Evolutionary conservation across 2,797 vertebrate species (phyloP).

Genomic region (Sphaeramia orbicularis): DNA sequence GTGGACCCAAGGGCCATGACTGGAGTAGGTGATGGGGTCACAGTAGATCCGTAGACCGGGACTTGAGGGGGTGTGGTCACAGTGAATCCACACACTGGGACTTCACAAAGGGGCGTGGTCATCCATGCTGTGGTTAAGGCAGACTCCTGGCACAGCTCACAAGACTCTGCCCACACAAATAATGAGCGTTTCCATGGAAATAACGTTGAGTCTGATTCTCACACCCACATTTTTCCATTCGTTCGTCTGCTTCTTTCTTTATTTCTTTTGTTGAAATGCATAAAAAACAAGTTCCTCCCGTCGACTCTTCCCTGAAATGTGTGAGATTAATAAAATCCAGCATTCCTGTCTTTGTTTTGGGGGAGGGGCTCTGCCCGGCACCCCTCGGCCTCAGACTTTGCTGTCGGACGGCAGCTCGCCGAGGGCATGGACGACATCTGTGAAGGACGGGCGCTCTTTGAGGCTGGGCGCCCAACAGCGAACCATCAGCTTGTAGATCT

Average conservation of each 20-base stretch:
- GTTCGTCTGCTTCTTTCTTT: too few relatives aligned
- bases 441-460: constrained; percentile 96
- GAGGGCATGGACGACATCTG: constrained; percentile 89
- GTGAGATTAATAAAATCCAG: constrained; percentile 76
- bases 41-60: constrained; percentile 56
- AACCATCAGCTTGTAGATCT: constrained; percentile 93
- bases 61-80: constrained; percentile 20
- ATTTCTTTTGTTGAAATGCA: constrained; percentile 66
- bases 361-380: constrained; percentile 37
- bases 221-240: constrained; percentile 23
- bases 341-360: constrained; percentile 73
- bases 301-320: constrained; percentile 83
- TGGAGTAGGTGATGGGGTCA: too few relatives aligned
- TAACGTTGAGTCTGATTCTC: constrained; percentile 61
- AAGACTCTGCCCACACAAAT: constrained; percentile 53
- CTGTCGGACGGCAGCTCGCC: constrained; percentile 90
- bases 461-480: constrained; percentile 94
- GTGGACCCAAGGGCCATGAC: too few relatives aligned
- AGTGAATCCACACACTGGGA: too few relatives aligned
- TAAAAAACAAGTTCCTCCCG: constrained; percentile 66
- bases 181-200: constrained; percentile 52
- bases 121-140: constrained; percentile 79
- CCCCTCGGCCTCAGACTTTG: constrained; percentile 89
- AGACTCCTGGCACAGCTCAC: constrained; percentile 65
- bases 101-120: too few relatives aligned